Conservation (phyloP, 2,797 vertebrate genomes). For the Zalophus californianus region DNA sequence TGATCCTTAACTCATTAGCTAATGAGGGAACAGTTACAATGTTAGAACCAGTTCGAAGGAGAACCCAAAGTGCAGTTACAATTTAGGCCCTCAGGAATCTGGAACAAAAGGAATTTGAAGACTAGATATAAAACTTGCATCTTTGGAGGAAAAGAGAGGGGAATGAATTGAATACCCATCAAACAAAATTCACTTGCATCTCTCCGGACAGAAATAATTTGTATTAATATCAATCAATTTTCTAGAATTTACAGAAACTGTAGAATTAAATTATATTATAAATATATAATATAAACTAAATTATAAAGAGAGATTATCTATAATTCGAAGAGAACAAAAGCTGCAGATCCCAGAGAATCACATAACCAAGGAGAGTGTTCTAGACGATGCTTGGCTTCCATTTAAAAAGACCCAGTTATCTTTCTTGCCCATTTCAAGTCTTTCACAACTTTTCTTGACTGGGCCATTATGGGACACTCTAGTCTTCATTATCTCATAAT, state of each 20-base stretch:
- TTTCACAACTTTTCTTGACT: conserved; percentile 11
- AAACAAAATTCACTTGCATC: neutral
- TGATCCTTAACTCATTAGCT: neutral
- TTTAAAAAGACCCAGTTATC: neutral
- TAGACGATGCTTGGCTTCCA: neutral
- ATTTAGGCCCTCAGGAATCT: neutral
- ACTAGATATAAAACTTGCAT: neutral
- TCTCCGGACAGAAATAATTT: neutral
- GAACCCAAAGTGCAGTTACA: neutral
- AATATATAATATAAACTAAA: neutral
- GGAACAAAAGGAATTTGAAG: conserved; percentile 9
- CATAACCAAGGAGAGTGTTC: neutral
- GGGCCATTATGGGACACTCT: neutral
- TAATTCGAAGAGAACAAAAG: neutral
- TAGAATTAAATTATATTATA: neutral
- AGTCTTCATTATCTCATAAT: neutral
- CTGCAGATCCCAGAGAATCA: neutral
- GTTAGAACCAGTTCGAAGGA: neutral
- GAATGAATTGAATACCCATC: neutral
- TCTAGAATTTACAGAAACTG: neutral
- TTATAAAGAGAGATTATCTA: neutral
- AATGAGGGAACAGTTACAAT: neutral
- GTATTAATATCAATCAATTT: neutral
- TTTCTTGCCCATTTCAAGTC: neutral
- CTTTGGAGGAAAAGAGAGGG: neutral